Evolutionary conservation across 2,888 invertebrate genomes (phyloP).

Genomic region (Melinopterus prodromus): DNA sequence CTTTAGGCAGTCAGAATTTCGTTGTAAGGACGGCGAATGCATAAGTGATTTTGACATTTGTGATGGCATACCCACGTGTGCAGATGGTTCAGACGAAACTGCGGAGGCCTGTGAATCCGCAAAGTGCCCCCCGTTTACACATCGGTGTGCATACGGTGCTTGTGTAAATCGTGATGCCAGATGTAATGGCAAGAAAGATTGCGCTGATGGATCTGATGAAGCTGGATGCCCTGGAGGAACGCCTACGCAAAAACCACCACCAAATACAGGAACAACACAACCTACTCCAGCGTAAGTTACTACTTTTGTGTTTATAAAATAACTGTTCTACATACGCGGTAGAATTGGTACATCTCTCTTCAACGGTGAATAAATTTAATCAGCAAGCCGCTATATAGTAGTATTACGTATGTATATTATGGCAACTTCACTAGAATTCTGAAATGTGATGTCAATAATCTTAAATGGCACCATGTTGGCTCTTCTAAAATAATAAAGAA

Average conservation of each 20-base stretch:
- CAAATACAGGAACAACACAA: neutral
- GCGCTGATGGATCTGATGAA: slow-evolving; percentile 65
- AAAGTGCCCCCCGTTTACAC: slow-evolving; percentile 59
- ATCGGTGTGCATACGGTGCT: slow-evolving; percentile 63
- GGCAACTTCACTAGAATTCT: too few relatives aligned
- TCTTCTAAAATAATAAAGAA: too few relatives aligned
- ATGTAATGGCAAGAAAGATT: slow-evolving; percentile 64
- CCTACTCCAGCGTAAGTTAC: neutral
- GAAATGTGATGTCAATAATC: too few relatives aligned
- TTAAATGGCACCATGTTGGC: too few relatives aligned
- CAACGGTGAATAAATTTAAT: too few relatives aligned
- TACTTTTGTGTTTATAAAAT: too few relatives aligned
- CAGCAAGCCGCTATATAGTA: too few relatives aligned
- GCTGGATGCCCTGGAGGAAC: slow-evolving; percentile 21
- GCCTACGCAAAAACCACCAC: neutral
- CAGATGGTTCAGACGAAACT: slow-evolving; percentile 62
- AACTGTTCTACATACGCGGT: too few relatives aligned
- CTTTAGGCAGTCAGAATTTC: slow-evolving; percentile 41
- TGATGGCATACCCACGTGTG: slow-evolving; percentile 60
- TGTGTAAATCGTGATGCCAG: slow-evolving; percentile 62
- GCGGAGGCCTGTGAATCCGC: slow-evolving; percentile 42
- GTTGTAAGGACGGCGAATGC: slow-evolving; percentile 57
- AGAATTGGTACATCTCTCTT: too few relatives aligned
- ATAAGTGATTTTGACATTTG: slow-evolving; percentile 58
- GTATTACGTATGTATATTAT: too few relatives aligned